Evolutionary conservation across 2,113 vertebrate species (phyloP).

Genomic region (Antigone vipio): DNA sequence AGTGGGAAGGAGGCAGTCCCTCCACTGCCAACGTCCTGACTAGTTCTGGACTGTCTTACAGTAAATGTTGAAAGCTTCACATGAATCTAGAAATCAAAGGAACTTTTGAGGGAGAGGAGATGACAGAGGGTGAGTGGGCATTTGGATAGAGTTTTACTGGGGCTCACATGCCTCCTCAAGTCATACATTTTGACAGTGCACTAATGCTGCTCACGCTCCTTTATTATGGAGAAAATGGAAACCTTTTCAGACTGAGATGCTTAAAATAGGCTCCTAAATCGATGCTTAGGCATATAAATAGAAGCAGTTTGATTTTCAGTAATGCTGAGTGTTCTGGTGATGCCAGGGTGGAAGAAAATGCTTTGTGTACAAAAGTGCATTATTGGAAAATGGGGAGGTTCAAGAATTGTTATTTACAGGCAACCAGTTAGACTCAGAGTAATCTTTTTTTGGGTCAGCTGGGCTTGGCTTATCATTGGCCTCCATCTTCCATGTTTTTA

Average conservation of each 20-base stretch:
- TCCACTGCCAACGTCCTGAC: not conserved
- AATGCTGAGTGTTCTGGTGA: slow-evolving; percentile 1
- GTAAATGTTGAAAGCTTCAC: not conserved
- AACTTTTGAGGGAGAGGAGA: not conserved
- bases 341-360: not conserved
- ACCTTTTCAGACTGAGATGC: not conserved
- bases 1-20: not conserved
- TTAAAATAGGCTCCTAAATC: slow-evolving; percentile 32
- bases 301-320: slow-evolving; percentile 23
- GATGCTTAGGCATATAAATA: slow-evolving; percentile 16
- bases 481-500: not conserved
- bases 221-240: not conserved
- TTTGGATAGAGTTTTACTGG: not conserved
- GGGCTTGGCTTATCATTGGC: not conserved
- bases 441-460: not conserved
- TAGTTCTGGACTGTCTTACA: not conserved
- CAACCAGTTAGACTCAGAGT: not conserved
- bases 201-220: not conserved
- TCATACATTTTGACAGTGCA: not conserved
- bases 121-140: not conserved
- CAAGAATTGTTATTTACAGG: not conserved
- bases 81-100: not conserved
- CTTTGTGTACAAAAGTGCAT: not conserved
- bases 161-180: not conserved
- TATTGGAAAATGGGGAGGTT: slow-evolving; percentile 18